Evolutionary conservation across 2,113 vertebrate species (phyloP).

Genomic region (Condylura cristata): DNA sequence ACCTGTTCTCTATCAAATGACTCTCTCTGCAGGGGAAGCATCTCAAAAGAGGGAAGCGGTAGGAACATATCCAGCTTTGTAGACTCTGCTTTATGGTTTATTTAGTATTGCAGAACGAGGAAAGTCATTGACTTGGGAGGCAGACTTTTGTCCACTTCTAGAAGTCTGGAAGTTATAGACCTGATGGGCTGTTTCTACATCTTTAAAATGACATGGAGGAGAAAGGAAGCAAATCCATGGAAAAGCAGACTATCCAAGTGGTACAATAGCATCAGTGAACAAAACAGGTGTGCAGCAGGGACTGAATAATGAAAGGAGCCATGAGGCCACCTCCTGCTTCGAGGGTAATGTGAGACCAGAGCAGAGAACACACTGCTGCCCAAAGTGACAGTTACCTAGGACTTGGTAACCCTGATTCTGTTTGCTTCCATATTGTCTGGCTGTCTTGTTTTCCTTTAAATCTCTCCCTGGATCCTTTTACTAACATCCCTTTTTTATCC

Average conservation of each 20-base stretch:
- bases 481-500: background rate
- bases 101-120: background rate
- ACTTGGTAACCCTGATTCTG: background rate
- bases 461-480: background rate
- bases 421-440: background rate
- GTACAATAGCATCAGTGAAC: background rate
- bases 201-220: background rate
- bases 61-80: background rate
- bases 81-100: background rate
- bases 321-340: constrained; percentile 23
- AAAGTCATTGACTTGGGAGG: background rate
- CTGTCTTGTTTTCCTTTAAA: background rate
- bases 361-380: background rate
- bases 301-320: constrained; percentile 62
- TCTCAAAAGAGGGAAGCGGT: background rate
- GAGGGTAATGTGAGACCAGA: constrained; percentile 29
- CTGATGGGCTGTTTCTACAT: background rate
- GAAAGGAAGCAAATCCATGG: background rate
- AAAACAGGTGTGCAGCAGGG: background rate
- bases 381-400: constrained; percentile 53
- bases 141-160: background rate
- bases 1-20: background rate
- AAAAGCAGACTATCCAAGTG: background rate
- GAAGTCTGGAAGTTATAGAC: background rate
- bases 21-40: background rate